A percentile compares a stretch with the other conserved stretches of the same genome.
These are phyloP conservation scores for Euclidia mi DNA, from an alignment of 2,888 invertebrate genomes.

Conservation along the genomic window DNA sequence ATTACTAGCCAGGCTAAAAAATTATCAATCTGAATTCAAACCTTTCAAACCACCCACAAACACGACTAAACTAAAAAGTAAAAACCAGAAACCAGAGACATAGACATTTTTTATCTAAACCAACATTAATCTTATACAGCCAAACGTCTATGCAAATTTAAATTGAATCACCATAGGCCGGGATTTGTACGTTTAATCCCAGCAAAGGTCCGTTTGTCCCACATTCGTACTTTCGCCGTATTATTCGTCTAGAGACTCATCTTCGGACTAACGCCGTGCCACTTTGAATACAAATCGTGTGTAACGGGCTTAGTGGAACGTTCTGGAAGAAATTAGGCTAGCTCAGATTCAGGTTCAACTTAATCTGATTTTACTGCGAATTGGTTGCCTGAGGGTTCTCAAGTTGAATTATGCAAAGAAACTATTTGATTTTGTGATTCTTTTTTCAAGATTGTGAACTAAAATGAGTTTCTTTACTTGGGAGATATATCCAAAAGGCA, in stretches of 20 bases:
- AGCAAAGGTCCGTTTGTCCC: constrained; percentile 41
- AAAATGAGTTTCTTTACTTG: no score
- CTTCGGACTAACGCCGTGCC: constrained; percentile 53
- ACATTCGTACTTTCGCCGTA: constrained; percentile 40
- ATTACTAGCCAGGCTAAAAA: no score
- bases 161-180: constrained; percentile 77
- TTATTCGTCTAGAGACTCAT: constrained; percentile 37
- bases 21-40: no score
- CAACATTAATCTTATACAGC: constrained; percentile 38
- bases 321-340: constrained; percentile 51
- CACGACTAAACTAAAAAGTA: background rate
- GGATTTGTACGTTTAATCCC: constrained; percentile 70
- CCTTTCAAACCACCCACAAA: background rate
- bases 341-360: constrained; percentile 30
- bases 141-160: constrained; percentile 76
- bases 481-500: no score
- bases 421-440: background rate
- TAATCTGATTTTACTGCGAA: constrained; percentile 47
- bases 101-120: constrained; percentile 38
- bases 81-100: background rate
- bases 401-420: background rate
- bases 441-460: background rate
- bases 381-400: constrained; percentile 11
- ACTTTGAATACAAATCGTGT: no score
- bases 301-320: constrained; percentile 45